These are phyloP conservation scores for Dinoponera quadriceps DNA, from an alignment of 1,140 invertebrate species.

Conservation along the genomic window DNA sequence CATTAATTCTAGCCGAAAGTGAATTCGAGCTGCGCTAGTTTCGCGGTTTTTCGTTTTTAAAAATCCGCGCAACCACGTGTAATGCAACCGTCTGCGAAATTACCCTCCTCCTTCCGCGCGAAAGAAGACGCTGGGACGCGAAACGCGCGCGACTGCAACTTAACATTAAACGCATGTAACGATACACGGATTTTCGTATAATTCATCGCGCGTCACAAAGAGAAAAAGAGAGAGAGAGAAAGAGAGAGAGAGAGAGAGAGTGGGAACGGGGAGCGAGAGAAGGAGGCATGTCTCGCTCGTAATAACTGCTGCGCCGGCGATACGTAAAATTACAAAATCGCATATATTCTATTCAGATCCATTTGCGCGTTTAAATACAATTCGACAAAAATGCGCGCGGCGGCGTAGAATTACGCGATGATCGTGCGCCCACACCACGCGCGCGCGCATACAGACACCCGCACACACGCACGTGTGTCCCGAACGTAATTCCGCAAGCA, in stretches of 20 bases:
- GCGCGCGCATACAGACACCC: background rate
- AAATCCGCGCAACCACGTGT: background rate
- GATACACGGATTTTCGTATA: background rate
- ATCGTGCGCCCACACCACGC: constrained; percentile 28
- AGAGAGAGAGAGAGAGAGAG: too few species aligned
- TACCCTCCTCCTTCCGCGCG: background rate
- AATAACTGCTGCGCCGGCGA: constrained; percentile 21
- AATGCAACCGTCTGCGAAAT: background rate
- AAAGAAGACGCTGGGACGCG: background rate
- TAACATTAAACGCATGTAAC: constrained; percentile 10
- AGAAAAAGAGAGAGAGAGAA: too few species aligned
- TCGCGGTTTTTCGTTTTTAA: background rate
- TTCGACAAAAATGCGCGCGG: constrained; percentile 38
- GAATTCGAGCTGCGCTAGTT: background rate
- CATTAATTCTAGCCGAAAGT: constrained; percentile 9
- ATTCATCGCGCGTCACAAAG: constrained; percentile 31
- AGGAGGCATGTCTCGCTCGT: constrained; percentile 4
- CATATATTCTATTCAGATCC: constrained; percentile 38
- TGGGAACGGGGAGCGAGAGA: too few species aligned
- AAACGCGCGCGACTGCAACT: constrained; percentile 20
- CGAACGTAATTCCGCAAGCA: constrained; percentile 41
- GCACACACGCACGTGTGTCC: background rate
- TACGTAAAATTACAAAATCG: constrained; percentile 51
- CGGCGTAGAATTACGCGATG: constrained; percentile 51
- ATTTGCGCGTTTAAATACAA: constrained; percentile 56